Base-by-base conservation (phyloP, 2,888 invertebrate genomes). In the Spisula solida region DNA sequence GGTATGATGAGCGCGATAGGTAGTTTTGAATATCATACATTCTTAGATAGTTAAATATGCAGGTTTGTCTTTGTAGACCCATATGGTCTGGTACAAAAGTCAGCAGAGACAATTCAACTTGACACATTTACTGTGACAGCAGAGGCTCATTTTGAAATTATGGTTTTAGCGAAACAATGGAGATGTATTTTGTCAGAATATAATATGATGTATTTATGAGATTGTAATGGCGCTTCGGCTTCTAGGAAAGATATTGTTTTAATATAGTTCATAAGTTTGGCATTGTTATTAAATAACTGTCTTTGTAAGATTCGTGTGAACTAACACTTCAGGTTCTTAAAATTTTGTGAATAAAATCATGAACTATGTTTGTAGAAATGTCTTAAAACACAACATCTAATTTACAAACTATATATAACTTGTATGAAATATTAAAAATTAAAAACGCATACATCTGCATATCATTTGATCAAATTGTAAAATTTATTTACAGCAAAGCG, bases 41-140 rank as follows among this genome's bases (percentile, higher is more conserved):
- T 75, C 75, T 75, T 75, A 31, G 5, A 75, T 34, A 75, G 18
- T 75, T 75, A 16, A 75, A 34, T 75, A 75, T 75, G 75, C 75
- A 75, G 18, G 34, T 34, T 18, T 34, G 34, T 34, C 75, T 75
- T 75, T 75, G 75, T 75, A 75, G 75, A 31, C 4, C 29, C 75
- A 6, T 12, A 75, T 75, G 31, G 31, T 31, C 75, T 16, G 29
- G 16, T 25, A 75, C 75, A 75, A 66, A 66, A 75, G 75, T 34
- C 75, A 75, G 34, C 25, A 25, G 18, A 75, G 31, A 34, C 31
- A 25, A 16, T 31, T 75, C 75, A 75, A 31, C 2, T 14, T 75
- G 75, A 75, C 75, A 75, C 31, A 1, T 75, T 75, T 18, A 75
- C 31, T 75, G 31, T 25, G 75, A 75, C 75, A 75, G 60, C 16